Conservation (phyloP, 2,113 vertebrate genomes). For the Menura novaehollandiae region DNA sequence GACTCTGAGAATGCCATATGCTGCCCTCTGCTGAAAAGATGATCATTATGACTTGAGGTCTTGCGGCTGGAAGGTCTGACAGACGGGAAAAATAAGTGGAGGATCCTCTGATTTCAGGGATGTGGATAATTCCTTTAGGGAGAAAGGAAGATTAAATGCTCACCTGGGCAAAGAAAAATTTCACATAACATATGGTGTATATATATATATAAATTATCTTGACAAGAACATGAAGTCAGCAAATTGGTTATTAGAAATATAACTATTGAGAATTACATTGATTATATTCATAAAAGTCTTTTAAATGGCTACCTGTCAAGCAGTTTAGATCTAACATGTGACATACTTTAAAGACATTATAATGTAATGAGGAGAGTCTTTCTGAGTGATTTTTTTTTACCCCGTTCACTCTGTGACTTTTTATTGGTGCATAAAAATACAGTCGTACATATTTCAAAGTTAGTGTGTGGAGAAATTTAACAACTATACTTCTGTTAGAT, state of each 20-base stretch:
- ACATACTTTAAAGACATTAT: slow-evolving; percentile 6
- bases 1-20: slow-evolving; percentile 48
- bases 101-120: not conserved
- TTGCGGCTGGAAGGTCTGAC: slow-evolving; percentile 19
- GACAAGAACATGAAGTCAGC: slow-evolving; percentile 44
- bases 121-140: slow-evolving; percentile 31
- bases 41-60: slow-evolving; percentile 28
- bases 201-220: slow-evolving; percentile 40
- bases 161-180: slow-evolving; percentile 36
- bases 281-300: slow-evolving; percentile 34
- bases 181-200: slow-evolving; percentile 24
- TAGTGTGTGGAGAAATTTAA: not conserved
- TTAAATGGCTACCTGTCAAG: slow-evolving; percentile 27
- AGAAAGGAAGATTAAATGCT: slow-evolving; percentile 42
- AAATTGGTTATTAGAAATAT: slow-evolving; percentile 56
- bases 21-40: slow-evolving; percentile 44
- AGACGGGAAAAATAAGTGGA: not conserved
- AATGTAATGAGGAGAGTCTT: not conserved
- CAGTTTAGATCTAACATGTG: not conserved
- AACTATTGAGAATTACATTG: slow-evolving; percentile 36
- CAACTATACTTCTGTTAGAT: not conserved
- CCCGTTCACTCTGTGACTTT: not conserved
- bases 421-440: not conserved
- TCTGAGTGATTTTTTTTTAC: not conserved
- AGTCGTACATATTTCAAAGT: not conserved